Evolutionary conservation across 2,888 invertebrate genomes (phyloP).

Genomic region (Onthophagus sagittarius): DNA sequence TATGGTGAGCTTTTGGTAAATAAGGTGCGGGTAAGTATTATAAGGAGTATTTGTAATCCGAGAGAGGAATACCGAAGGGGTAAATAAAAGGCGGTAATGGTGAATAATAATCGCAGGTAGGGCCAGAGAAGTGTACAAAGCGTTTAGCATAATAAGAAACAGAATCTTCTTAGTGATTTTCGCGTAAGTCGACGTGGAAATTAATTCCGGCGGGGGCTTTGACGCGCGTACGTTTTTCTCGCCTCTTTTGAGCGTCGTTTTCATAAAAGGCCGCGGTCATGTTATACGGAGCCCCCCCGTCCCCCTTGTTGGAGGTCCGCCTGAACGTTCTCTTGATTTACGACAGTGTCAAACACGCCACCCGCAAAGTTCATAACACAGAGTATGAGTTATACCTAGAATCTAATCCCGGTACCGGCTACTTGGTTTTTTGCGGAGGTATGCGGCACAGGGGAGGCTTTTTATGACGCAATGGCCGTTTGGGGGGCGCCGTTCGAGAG

Average conservation of each 20-base stretch:
- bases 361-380: constrained; percentile 34
- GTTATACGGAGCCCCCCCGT: background rate
- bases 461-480: background rate
- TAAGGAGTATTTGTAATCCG: background rate
- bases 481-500: background rate
- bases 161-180: constrained; percentile 11
- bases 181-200: constrained; percentile 1
- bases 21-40: background rate
- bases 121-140: constrained; percentile 7
- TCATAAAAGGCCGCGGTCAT: constrained; percentile 10
- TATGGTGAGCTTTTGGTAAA: background rate
- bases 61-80: background rate
- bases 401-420: constrained; percentile 29
- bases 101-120: constrained; percentile 1
- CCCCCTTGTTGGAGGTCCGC: background rate
- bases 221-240: constrained; percentile 3
- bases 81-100: background rate
- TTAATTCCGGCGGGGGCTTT: background rate
- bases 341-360: constrained; percentile 31
- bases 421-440: constrained; percentile 3
- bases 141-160: constrained; percentile 8
- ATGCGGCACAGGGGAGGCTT: background rate
- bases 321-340: constrained; percentile 27
- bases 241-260: background rate
- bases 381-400: constrained; percentile 32